phyloP scores from a whole-genome alignment of 2,888 invertebrate species.

The Ophioninae sp. region DNA sequence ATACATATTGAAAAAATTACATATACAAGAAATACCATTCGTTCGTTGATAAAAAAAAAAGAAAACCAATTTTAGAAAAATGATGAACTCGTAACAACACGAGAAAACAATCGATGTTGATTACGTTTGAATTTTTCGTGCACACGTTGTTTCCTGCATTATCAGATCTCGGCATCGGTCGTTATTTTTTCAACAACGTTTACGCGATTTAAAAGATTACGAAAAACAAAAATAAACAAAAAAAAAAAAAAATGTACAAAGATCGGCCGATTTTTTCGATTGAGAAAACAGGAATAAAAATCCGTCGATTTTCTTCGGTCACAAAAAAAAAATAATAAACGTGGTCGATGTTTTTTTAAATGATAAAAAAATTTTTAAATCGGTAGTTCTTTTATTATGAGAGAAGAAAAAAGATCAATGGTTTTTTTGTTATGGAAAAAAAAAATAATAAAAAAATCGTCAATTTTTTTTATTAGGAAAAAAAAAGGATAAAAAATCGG shows the following conservation, averaged over 20 bases:
- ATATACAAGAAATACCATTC: slow-evolving; percentile 45
- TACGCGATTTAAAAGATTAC: background rate
- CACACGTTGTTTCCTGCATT: slow-evolving; percentile 65
- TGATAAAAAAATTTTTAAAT: too few relatives aligned
- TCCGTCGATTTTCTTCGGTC: too few relatives aligned
- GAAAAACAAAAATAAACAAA: too few relatives aligned
- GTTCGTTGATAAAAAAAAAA: slow-evolving; percentile 47
- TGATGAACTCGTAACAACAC: slow-evolving; percentile 42
- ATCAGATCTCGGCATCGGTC: slow-evolving; percentile 30
- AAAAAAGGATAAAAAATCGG: background rate
- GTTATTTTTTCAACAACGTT: background rate
- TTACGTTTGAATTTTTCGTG: slow-evolving; percentile 59
- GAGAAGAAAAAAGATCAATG: too few relatives aligned
- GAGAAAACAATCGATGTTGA: slow-evolving; percentile 40
- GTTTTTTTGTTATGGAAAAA: too few relatives aligned
- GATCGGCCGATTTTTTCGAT: too few relatives aligned
- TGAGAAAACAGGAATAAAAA: too few relatives aligned
- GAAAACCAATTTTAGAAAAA: slow-evolving; percentile 2
- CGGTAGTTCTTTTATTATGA: too few relatives aligned
- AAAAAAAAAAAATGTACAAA: too few relatives aligned
- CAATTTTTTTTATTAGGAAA: background rate
- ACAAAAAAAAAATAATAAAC: too few relatives aligned
- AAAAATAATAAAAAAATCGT: too few relatives aligned
- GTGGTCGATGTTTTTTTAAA: background rate
- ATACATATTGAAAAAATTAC: slow-evolving; percentile 13